A percentile compares a stretch with the other conserved stretches of the same genome.
Conservation (phyloP, 2,113 vertebrate genomes). For the Notechis scutatus region DNA sequence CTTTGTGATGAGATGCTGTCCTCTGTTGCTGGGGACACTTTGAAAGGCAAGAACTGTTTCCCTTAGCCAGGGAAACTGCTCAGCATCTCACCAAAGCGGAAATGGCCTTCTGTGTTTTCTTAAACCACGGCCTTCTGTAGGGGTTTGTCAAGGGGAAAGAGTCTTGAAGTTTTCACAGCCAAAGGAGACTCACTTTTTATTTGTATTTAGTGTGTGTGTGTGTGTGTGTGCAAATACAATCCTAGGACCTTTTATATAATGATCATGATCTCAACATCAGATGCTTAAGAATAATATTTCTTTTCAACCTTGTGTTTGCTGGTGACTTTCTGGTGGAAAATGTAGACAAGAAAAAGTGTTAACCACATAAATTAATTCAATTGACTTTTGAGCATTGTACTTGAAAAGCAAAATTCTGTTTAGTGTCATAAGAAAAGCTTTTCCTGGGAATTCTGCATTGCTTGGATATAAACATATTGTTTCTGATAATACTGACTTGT, state of each 20-base stretch:
- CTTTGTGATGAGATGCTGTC: not conserved
- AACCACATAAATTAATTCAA: not conserved
- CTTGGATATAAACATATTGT: not conserved
- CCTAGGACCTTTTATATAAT: not conserved
- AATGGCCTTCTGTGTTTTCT: accelerated
- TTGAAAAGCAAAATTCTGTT: not conserved
- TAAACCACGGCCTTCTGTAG: not conserved
- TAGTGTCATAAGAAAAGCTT: not conserved
- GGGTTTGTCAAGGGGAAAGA: not conserved
- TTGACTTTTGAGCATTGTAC: not conserved
- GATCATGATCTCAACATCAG: not conserved
- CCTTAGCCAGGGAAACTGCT: not conserved
- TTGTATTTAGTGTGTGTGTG: not conserved
- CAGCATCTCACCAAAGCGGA: too few relatives aligned
- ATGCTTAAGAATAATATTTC: not conserved
- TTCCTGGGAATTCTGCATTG: not conserved
- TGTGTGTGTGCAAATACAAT: not conserved
- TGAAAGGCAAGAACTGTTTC: not conserved
- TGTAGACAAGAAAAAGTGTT: not conserved
- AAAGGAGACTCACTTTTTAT: not conserved
- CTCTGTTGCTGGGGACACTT: not conserved
- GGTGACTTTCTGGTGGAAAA: not conserved
- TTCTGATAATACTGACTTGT: not conserved
- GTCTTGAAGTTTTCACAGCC: not conserved
- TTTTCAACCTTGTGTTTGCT: not conserved